These are phyloP conservation scores for Oryctes rhinoceros DNA, from an alignment of 1,140 invertebrate species.

Conservation along the genomic window DNA sequence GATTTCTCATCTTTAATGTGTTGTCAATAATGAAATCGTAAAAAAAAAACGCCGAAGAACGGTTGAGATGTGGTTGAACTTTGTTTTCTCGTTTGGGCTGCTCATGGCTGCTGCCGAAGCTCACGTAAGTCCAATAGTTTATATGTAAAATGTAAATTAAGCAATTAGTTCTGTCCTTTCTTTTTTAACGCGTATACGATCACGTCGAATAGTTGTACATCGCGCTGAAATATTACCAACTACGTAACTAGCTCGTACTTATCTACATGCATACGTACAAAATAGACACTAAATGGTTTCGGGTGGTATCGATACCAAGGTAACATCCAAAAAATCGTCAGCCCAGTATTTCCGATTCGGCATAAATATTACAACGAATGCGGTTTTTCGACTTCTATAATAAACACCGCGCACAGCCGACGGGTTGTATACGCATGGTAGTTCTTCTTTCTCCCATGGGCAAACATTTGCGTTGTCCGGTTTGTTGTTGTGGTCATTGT, in stretches of 20 bases:
- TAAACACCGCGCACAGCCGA: neutral
- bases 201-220: neutral
- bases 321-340: neutral
- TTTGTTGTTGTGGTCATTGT: slow-evolving; percentile 37
- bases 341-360: too few species aligned
- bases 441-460: slow-evolving; percentile 15
- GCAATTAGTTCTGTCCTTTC: slow-evolving; percentile 15
- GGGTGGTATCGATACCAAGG: neutral
- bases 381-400: slow-evolving; percentile 35
- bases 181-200: slow-evolving; percentile 18
- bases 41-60: slow-evolving; percentile 32
- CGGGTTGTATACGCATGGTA: slow-evolving; percentile 12
- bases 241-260: neutral
- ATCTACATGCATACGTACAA: neutral
- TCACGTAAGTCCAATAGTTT: slow-evolving; percentile 17
- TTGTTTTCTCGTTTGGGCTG: slow-evolving; percentile 33
- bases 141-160: slow-evolving; percentile 32
- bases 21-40: slow-evolving; percentile 20
- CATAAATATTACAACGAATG: neutral
- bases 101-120: slow-evolving; percentile 28
- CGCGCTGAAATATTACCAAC: neutral
- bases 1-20: slow-evolving; percentile 2
- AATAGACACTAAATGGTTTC: too few species aligned
- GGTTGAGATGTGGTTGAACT: slow-evolving; percentile 32
- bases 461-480: slow-evolving; percentile 35